Conservation (phyloP, 1,140 invertebrate species). For the Palaemon carinicauda region DNA sequence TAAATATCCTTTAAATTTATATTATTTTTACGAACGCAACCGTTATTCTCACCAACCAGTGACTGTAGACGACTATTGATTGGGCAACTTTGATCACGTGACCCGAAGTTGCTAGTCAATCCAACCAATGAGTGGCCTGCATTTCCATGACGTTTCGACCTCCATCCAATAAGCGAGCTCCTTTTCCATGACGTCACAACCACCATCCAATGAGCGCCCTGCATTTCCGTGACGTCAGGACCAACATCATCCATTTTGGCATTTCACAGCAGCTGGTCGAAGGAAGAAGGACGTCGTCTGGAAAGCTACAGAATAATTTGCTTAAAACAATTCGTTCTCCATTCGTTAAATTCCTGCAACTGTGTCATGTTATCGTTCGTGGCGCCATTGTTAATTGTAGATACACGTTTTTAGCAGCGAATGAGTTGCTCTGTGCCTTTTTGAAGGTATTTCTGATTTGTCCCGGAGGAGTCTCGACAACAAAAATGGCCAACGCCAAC, state of each 20-base stretch:
- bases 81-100: background rate
- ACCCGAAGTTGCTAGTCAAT: background rate
- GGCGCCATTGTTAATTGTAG: background rate
- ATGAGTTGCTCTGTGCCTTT: background rate
- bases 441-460: background rate
- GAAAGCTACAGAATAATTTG: background rate
- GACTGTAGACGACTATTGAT: background rate
- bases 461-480: background rate
- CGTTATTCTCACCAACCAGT: background rate
- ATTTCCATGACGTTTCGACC: background rate
- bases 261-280: background rate
- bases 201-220: background rate
- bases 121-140: background rate
- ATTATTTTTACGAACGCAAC: background rate
- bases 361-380: background rate
- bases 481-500: constrained; percentile 50
- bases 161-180: background rate
- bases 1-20: no score
- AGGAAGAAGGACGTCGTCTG: background rate
- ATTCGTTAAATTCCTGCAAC: background rate
- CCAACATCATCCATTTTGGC: background rate
- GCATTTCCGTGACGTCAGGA: background rate
- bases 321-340: background rate
- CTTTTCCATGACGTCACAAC: background rate
- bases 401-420: background rate